phyloP scores from a whole-genome alignment of 2,113 vertebrate genomes.

The Coregonus clupeaformis region DNA sequence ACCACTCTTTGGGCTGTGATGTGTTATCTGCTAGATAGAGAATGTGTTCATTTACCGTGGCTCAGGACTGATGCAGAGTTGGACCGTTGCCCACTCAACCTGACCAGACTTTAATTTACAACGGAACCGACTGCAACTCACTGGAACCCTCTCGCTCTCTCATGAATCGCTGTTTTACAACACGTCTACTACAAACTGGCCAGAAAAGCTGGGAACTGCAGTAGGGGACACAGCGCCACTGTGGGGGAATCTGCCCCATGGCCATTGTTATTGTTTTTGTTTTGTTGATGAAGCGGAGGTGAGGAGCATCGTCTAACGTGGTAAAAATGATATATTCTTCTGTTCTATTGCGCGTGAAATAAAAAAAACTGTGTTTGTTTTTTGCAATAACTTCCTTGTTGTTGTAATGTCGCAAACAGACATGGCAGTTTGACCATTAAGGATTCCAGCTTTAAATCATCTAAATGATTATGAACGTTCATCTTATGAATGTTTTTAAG shows the following conservation, averaged over 20 bases:
- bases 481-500: neutral
- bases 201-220: neutral
- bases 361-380: too few relatives aligned
- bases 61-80: neutral
- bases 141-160: neutral
- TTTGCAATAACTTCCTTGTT: too few relatives aligned
- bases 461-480: neutral
- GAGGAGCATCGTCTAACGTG: too few relatives aligned
- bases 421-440: too few relatives aligned
- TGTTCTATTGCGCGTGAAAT: too few relatives aligned
- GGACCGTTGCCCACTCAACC: neutral
- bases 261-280: too few relatives aligned
- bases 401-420: too few relatives aligned
- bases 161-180: neutral
- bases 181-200: neutral
- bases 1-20: neutral
- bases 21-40: slow-evolving; percentile 6
- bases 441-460: too few relatives aligned
- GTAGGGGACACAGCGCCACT: too few relatives aligned
- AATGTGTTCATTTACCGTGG: slow-evolving; percentile 19
- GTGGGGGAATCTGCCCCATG: too few relatives aligned
- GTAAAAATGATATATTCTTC: too few relatives aligned
- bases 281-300: too few relatives aligned
- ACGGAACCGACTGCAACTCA: neutral
- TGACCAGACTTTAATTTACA: neutral